These are phyloP conservation scores for Hemicentrotus pulcherrimus DNA, from an alignment of 35 echinoderm and acorn worm species.

Conservation along the genomic window DNA sequence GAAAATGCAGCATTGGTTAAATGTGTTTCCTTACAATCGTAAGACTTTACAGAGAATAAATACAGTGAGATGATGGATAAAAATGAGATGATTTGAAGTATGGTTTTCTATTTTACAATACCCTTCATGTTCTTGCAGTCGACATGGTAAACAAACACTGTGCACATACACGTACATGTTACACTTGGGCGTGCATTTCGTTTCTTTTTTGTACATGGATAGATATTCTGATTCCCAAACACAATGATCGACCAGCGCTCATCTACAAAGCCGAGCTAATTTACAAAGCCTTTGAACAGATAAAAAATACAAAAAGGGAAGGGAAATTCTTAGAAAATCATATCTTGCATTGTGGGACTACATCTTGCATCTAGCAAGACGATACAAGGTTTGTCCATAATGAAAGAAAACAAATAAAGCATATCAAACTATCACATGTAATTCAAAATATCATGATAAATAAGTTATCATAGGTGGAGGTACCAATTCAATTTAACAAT, in stretches of 20 bases:
- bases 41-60: not conserved
- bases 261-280: constrained; percentile 33
- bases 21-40: not conserved
- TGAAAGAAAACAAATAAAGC: not conserved
- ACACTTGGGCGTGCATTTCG: not conserved
- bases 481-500: not conserved
- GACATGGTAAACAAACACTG: not conserved
- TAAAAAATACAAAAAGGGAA: not conserved
- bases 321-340: not conserved
- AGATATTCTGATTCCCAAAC: not conserved
- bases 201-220: not conserved
- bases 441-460: constrained; percentile 10
- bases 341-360: not conserved
- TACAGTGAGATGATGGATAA: not conserved
- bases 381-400: not conserved
- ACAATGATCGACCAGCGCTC: constrained; percentile 41
- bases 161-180: not conserved
- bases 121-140: not conserved
- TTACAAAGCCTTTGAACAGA: constrained; percentile 22
- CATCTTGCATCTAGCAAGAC: not conserved
- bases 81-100: not conserved
- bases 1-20: constrained; percentile 23
- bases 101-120: not conserved
- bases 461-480: not conserved
- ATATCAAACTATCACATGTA: not conserved